Base-by-base conservation (phyloP, 2,888 invertebrate genomes). In the Ecliptopera silaceata region DNA sequence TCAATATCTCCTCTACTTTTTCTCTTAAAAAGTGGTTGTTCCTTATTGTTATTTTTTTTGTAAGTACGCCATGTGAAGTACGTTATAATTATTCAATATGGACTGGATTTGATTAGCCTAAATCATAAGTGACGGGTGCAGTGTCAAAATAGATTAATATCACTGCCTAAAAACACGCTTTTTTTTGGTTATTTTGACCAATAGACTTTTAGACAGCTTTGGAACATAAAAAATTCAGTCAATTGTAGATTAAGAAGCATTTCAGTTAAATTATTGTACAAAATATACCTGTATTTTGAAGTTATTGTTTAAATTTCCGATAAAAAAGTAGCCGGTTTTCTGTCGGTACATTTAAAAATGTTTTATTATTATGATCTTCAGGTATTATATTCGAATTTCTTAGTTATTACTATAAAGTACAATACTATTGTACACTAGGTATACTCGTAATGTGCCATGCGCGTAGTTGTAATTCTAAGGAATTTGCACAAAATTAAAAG, bases 391-490 rank as follows among this genome's bases (percentile, higher is more conserved):
- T 38, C 47, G 57, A 52, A 57, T 52, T 47, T 52, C 47, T 43
- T 48, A 48, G 42, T 48, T 47, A 48, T 52, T 32, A 20, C 34
- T 39, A 44, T 26, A 46, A 47, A 54, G 42, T 47, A 36, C 17
- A 54, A 22, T 43, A 42, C 32, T 34, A 38, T 44, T 39, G 45
- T 51, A 41, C 12, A 5, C 13, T 26, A 46, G 41, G 12, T 51
- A 48, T 31, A 57, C 45, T 53, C 49, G 49, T 29, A n/a, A 12
- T 48, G 66, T 63, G 66, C 66, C 66, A 66, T 66, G 50, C 46
- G 43, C 31, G 31, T 46, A 52, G 45, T 49, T 56, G 36, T 51
- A 38, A 18, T 32, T 15, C 17, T 45, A 59, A 51, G 17, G 20
- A 52, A 55, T 45, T 49, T 46, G 60, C 60, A 60, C 60, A 60